A percentile compares a stretch with the other conserved stretches of the same genome.
These are phyloP conservation scores for Sclerurus mexicanus DNA, from an alignment of 2,113 vertebrate species.

Conservation along the genomic window DNA sequence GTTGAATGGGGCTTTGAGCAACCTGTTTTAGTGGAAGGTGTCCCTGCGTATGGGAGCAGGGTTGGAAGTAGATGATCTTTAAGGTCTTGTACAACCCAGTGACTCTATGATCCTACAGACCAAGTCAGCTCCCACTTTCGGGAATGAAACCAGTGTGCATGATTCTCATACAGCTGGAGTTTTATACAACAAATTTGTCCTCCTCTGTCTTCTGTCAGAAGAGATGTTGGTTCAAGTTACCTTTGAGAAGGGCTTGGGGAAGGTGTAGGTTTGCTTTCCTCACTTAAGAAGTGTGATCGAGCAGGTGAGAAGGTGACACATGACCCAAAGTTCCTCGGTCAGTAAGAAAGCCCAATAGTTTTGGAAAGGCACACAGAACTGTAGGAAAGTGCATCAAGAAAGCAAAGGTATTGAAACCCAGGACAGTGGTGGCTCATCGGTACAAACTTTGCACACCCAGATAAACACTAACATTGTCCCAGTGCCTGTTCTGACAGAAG, in stretches of 20 bases:
- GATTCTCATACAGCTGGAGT: neutral
- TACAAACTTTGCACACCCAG: accelerated
- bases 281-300: neutral
- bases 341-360: constrained; percentile 50
- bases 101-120: no score
- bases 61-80: neutral
- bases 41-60: neutral
- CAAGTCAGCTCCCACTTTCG: neutral
- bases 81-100: neutral
- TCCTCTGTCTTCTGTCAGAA: neutral
- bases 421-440: accelerated
- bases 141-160: neutral
- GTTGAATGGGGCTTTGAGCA: neutral
- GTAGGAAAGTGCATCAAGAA: neutral
- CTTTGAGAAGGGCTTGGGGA: neutral
- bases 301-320: neutral
- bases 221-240: neutral
- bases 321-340: constrained; percentile 43
- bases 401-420: accelerated
- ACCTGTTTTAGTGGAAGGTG: neutral
- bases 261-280: neutral
- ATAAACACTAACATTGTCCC: accelerated
- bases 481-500: accelerated
- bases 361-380: accelerated
- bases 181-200: neutral